phyloP scores from a whole-genome alignment of 1,140 invertebrate species.

The Euglossa dilemma region DNA sequence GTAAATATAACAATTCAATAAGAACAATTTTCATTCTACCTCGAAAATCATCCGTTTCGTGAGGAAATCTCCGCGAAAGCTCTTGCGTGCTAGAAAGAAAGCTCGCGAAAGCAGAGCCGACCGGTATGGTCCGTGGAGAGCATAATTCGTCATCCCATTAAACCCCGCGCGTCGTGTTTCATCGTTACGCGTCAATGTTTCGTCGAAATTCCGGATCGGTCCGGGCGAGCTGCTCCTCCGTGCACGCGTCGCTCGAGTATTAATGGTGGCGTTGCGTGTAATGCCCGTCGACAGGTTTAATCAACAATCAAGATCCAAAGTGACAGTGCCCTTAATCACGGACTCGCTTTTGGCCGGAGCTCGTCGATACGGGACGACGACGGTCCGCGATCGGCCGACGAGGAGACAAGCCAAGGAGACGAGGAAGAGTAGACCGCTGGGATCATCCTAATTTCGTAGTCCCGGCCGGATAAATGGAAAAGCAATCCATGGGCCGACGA shows the following conservation, averaged over 20 bases:
- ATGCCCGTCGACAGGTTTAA: slow-evolving; percentile 51
- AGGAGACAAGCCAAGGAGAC: background rate
- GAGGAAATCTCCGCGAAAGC: background rate
- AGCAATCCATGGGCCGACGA: slow-evolving; percentile 66
- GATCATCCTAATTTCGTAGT: slow-evolving; percentile 54
- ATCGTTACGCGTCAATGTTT: slow-evolving; percentile 30
- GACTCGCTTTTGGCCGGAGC: slow-evolving; percentile 14
- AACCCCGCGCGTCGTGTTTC: slow-evolving; percentile 4
- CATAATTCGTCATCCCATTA: slow-evolving; percentile 24
- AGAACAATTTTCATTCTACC: too few relatives aligned
- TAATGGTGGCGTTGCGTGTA: slow-evolving; percentile 35
- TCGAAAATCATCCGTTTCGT: too few relatives aligned
- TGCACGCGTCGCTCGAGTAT: background rate
- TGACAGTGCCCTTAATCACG: slow-evolving; percentile 54
- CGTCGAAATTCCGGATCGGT: slow-evolving; percentile 20
- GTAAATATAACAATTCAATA: too few relatives aligned
- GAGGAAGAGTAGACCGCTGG: background rate
- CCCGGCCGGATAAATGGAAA: slow-evolving; percentile 50
- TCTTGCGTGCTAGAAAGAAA: too few relatives aligned
- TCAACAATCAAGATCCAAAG: slow-evolving; percentile 50
- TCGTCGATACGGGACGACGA: slow-evolving; percentile 16
- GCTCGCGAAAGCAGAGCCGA: background rate
- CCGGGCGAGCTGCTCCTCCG: slow-evolving; percentile 1
- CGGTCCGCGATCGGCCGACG: background rate
- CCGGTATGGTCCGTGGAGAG: background rate